Evolutionary conservation across 2,888 invertebrate genomes (phyloP).

Genomic region (Heliconius charithonia): DNA sequence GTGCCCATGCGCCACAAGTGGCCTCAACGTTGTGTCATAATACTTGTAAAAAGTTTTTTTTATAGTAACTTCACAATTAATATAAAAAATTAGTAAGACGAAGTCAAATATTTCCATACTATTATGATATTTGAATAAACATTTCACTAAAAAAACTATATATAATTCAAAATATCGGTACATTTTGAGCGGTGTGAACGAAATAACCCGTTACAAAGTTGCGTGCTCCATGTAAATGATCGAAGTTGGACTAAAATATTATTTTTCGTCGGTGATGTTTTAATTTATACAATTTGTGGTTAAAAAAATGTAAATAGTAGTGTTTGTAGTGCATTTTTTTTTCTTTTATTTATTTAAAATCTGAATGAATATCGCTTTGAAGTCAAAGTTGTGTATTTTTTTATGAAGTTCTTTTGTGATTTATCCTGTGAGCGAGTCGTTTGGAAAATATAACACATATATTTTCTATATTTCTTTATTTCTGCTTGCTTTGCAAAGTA

Average conservation of each 20-base stretch:
- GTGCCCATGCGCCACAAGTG: too few relatives aligned
- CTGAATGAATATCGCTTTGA: conserved; percentile 18
- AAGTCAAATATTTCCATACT: conserved; percentile 1
- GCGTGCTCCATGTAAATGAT: conserved; percentile 31
- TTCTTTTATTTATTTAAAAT: conserved; percentile 8
- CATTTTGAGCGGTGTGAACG: conserved; percentile 24
- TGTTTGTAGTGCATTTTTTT: conserved; percentile 17
- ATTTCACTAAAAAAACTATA: conserved; percentile 15
- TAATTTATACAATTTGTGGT: conserved; percentile 32
- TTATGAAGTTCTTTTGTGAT: neutral
- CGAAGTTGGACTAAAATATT: conserved; percentile 31
- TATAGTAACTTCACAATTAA: neutral
- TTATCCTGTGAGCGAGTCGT: neutral
- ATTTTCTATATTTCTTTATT: conserved; percentile 2
- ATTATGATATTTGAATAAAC: conserved; percentile 18
- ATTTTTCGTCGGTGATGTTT: conserved; percentile 27
- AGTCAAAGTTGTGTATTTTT: conserved; percentile 11
- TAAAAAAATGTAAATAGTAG: conserved; percentile 23
- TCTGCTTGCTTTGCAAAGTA: neutral
- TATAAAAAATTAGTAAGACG: conserved; percentile 1
- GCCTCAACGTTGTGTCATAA: neutral
- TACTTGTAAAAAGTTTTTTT: neutral
- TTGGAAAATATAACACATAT: neutral
- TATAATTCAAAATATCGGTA: conserved; percentile 3
- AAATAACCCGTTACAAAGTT: conserved; percentile 30